Percentiles rank a stretch among this genome's conserved stretches.
phyloP scores from a whole-genome alignment of 2,113 vertebrate species.

The Equus przewalskii region DNA sequence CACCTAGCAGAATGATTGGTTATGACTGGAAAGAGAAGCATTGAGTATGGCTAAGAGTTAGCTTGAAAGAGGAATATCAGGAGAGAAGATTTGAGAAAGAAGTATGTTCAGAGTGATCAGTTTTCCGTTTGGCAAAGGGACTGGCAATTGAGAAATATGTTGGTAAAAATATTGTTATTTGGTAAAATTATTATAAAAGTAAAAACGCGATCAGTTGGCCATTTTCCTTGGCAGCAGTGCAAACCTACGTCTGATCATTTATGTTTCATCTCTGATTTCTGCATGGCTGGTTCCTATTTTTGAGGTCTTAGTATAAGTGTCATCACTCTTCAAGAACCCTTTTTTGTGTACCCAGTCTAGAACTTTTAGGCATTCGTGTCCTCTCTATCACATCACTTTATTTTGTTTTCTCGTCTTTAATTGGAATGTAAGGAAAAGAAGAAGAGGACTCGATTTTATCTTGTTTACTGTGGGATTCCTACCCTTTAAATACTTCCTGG shows the following conservation, averaged over 20 bases:
- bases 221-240: background rate
- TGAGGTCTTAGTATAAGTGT: background rate
- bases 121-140: background rate
- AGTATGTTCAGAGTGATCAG: background rate
- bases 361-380: background rate
- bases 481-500: background rate
- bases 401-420: background rate
- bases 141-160: background rate
- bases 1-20: background rate
- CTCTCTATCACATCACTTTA: background rate
- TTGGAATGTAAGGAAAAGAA: background rate
- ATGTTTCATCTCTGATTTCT: background rate
- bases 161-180: constrained; percentile 15
- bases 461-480: background rate
- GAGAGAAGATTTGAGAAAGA: constrained; percentile 16
- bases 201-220: background rate
- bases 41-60: background rate
- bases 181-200: background rate
- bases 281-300: background rate
- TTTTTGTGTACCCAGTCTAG: background rate
- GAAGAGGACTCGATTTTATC: background rate
- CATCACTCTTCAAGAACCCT: background rate
- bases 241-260: background rate
- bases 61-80: background rate
- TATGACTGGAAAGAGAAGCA: background rate